Percentiles rank a stretch among this genome's conserved stretches.
phyloP scores from a whole-genome alignment of 2,797 vertebrate genomes.

The Sebastes steindachneri region DNA sequence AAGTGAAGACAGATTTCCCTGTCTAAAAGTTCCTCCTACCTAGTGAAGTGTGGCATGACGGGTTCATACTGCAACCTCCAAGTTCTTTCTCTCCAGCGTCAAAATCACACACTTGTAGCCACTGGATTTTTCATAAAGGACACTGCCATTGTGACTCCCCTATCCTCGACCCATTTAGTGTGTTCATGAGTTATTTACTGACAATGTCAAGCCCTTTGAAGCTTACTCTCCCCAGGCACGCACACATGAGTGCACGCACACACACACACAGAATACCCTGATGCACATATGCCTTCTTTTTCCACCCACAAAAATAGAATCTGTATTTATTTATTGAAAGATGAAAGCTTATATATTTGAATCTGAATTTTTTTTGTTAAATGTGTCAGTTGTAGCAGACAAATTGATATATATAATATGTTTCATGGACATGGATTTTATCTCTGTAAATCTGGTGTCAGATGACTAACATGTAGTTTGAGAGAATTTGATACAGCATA shows the following conservation, averaged over 20 bases:
- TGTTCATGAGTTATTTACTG: conserved; percentile 78
- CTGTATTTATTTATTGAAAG: conserved; percentile 53
- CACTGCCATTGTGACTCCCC: conserved; percentile 56
- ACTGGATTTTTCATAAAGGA: conserved; percentile 77
- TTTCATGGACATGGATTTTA: neutral
- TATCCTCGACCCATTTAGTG: conserved; percentile 61
- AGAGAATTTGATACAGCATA: neutral
- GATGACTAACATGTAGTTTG: neutral
- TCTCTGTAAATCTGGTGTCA: neutral
- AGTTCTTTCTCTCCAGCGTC: conserved; percentile 40
- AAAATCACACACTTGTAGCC: conserved; percentile 51
- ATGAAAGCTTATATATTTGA: conserved; percentile 8
- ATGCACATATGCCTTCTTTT: conserved; percentile 10
- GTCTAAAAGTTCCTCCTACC: conserved; percentile 7
- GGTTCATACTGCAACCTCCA: conserved; percentile 11
- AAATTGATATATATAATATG: neutral
- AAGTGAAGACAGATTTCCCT: conserved; percentile 3
- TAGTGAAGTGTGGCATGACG: conserved; percentile 7
- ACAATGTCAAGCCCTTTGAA: conserved; percentile 49
- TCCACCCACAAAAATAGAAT: conserved; percentile 40
- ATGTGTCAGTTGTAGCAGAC: neutral
- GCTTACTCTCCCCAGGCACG: neutral
- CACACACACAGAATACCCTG: neutral
- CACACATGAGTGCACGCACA: neutral
- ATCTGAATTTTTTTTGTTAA: neutral